phyloP scores from a whole-genome alignment of 2,888 invertebrate genomes.

The Drosophila percnosoma region DNA sequence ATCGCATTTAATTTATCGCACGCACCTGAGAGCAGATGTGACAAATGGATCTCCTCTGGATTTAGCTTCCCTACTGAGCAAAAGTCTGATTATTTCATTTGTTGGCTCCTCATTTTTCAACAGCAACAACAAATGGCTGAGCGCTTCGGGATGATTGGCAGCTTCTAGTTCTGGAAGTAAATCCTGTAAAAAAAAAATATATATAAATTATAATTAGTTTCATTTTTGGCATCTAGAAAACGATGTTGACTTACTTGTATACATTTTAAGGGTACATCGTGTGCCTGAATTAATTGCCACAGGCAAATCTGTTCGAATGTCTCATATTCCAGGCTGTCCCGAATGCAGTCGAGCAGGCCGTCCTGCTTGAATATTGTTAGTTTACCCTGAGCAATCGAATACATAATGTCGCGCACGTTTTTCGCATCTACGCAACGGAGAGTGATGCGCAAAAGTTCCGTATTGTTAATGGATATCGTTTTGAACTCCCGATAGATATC shows the following conservation, averaged over 20 bases:
- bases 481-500: slow-evolving; percentile 96
- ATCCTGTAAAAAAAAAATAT: slow-evolving; percentile 71
- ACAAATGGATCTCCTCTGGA: slow-evolving; percentile 93
- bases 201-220: not conserved
- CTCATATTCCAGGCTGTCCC: slow-evolving; percentile 96
- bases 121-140: slow-evolving; percentile 95
- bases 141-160: slow-evolving; percentile 95
- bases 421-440: slow-evolving; percentile 95
- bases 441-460: slow-evolving; percentile 94
- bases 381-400: slow-evolving; percentile 95
- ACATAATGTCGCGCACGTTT: slow-evolving; percentile 95
- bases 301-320: slow-evolving; percentile 98
- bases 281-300: slow-evolving; percentile 98
- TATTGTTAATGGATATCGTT: slow-evolving; percentile 93
- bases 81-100: slow-evolving; percentile 92
- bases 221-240: not conserved
- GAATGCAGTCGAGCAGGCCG: slow-evolving; percentile 90
- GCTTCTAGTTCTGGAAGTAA: slow-evolving; percentile 91
- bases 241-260: slow-evolving; percentile 85
- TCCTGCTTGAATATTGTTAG: slow-evolving; percentile 92
- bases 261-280: slow-evolving; percentile 96
- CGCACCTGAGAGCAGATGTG: slow-evolving; percentile 92
- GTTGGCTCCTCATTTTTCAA: slow-evolving; percentile 96
- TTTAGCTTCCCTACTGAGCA: slow-evolving; percentile 91
- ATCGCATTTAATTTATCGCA: not conserved